phyloP scores from a whole-genome alignment of 2,797 vertebrate genomes.

The Pangasius mekongensis region DNA sequence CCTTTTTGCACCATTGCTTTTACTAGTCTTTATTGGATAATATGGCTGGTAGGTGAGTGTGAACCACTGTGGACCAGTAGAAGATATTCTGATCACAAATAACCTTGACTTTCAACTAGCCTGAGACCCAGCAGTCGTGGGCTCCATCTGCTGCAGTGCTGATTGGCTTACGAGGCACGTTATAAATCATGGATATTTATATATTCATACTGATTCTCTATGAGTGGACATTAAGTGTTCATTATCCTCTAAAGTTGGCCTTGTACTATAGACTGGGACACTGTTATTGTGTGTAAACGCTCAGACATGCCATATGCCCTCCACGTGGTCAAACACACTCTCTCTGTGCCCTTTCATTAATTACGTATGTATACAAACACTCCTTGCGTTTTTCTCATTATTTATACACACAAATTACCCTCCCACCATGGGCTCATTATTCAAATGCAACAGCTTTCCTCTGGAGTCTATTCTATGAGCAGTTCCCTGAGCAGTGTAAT shows the following conservation, averaged over 20 bases:
- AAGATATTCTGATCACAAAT: slow-evolving; percentile 43
- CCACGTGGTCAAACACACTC: slow-evolving; percentile 13
- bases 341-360: slow-evolving; percentile 55
- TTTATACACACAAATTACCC: slow-evolving; percentile 52
- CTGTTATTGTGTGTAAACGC: slow-evolving; percentile 43
- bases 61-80: slow-evolving; percentile 32
- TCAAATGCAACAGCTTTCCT: slow-evolving; percentile 43
- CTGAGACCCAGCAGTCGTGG: slow-evolving; percentile 30
- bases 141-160: slow-evolving; percentile 25
- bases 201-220: slow-evolving; percentile 31
- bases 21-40: background rate
- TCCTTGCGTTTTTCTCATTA: slow-evolving; percentile 48
- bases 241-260: slow-evolving; percentile 8
- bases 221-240: slow-evolving; percentile 55
- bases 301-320: slow-evolving; percentile 22
- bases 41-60: slow-evolving; percentile 20
- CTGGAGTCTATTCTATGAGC: slow-evolving; percentile 38
- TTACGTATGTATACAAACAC: slow-evolving; percentile 48
- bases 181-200: slow-evolving; percentile 29
- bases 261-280: slow-evolving; percentile 37
- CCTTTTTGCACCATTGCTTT: background rate
- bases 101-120: slow-evolving; percentile 53
- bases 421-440: slow-evolving; percentile 49
- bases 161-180: background rate
- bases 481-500: slow-evolving; percentile 52